phyloP scores from a whole-genome alignment of 1,140 invertebrate genomes.

The Ostrea edulis region DNA sequence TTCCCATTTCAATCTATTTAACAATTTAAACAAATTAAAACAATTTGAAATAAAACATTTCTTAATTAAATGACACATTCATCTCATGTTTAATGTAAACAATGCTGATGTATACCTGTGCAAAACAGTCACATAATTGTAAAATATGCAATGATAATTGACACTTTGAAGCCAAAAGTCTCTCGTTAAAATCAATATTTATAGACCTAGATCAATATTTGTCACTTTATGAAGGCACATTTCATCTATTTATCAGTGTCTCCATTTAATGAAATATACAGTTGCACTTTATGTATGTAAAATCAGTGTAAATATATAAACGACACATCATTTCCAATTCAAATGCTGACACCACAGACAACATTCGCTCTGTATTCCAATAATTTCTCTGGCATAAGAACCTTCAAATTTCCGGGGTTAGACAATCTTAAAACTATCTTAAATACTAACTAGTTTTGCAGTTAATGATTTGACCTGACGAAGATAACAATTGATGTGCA shows the following conservation, averaged over 20 bases:
- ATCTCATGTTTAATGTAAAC: not conserved
- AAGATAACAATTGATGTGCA: too few species aligned
- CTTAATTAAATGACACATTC: not conserved
- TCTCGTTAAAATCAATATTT: slow-evolving; percentile 24
- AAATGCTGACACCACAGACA: slow-evolving; percentile 19
- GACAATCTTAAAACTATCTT: too few species aligned
- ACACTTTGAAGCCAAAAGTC: slow-evolving; percentile 8
- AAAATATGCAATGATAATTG: slow-evolving; percentile 7
- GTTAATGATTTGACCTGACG: too few species aligned
- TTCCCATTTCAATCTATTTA: not conserved
- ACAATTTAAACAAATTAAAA: slow-evolving; percentile 7
- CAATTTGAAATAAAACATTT: not conserved
- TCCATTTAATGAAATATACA: not conserved
- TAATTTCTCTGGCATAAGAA: not conserved
- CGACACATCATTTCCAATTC: slow-evolving; percentile 12
- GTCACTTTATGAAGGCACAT: slow-evolving; percentile 27
- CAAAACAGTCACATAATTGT: not conserved
- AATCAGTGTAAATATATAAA: slow-evolving; percentile 3
- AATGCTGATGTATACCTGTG: not conserved
- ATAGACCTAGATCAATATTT: slow-evolving; percentile 4
- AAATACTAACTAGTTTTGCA: too few species aligned
- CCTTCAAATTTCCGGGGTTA: slow-evolving; percentile 8
- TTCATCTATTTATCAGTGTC: not conserved
- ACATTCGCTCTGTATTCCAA: not conserved
- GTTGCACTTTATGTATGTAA: slow-evolving; percentile 8